Percentiles rank a stretch among this genome's conserved stretches.
Evolutionary conservation across 2,113 vertebrate species (phyloP).

Genomic region (Gallinago jamesoni): DNA sequence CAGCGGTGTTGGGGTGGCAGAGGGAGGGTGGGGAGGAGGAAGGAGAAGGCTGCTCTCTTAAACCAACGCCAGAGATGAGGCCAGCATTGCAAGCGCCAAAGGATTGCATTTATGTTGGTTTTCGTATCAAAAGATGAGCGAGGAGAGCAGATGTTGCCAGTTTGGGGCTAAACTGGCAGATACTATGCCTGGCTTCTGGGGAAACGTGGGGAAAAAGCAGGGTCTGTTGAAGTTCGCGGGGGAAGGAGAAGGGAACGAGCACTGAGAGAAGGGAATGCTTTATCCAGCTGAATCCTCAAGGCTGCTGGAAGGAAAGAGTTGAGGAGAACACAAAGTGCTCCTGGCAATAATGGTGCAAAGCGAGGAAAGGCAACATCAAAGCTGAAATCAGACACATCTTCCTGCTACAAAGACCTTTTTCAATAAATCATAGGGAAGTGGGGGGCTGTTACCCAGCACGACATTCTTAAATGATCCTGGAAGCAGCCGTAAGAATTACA

Average conservation of each 20-base stretch:
- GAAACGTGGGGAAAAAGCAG: background rate
- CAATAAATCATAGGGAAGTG: background rate
- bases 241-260: background rate
- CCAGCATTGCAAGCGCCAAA: background rate
- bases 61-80: accelerated
- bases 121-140: background rate
- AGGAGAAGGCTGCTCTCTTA: background rate
- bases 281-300: background rate
- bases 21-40: background rate
- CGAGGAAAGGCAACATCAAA: background rate
- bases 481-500: background rate
- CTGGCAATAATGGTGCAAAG: background rate
- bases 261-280: background rate
- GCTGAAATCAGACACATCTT: background rate
- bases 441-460: background rate
- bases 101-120: accelerated
- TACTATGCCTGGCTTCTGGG: accelerated
- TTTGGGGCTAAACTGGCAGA: background rate
- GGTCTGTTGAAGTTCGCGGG: background rate
- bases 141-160: background rate
- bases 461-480: background rate
- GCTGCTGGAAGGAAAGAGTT: background rate
- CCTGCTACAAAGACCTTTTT: background rate
- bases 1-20: background rate
- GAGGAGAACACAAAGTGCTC: background rate